Evolutionary conservation across 30 jellyfish, hydroid and myxozoan genomes (phyloP), one percentile per base, ranked within the genome.

Genomic region (Pseudorhiza aurosa): DNA sequence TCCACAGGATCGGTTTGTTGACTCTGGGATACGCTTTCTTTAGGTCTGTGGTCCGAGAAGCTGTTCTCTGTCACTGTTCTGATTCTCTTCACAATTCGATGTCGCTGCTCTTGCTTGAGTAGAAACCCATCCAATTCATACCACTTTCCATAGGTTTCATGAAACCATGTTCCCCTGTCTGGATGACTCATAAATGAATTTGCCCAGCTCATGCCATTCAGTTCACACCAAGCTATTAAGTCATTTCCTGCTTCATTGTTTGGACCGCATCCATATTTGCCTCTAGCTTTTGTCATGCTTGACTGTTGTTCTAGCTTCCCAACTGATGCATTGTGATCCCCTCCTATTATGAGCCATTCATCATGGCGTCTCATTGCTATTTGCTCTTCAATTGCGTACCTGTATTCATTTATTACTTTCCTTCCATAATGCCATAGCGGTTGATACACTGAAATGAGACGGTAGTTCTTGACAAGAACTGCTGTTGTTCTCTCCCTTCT

Each of bases 351-450:
- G 19, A 46, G 19, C 60, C 60, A 46, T 46, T 46, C 60, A 46
- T 46, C 60, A 46, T 46, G 60, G 60, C 60, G 60, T 46, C 60
- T 46, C 60, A 46, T 46, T 46, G 60, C 60, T 46, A 46, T 46
- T 46, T 46, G 19, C 60, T 46, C 60, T 12, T 46, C 60, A 27
- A 46, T 46, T 46, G 60, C 60, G 18, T 46, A 5, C 19, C 60
- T 10, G 18, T 46, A 3, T 46, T 46, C 60, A 12, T 46, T 46
- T 12, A 46, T 46, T 14, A 46, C 60, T 3, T 12, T 46, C 19
- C 7, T 46, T 46, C 60, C 60, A 46, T 2, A 46, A 46, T 46
- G 19, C 19, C 19, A 3, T 12, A 46, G 19, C 7, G 60, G 60
- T 46, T 46, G 60, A 46, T 46, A 46, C 60, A 46, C 60, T 46